A percentile compares a stretch with the other conserved stretches of the same genome.
Conservation (phyloP, 2,888 invertebrate species). For the Synanthedon vespiformis region DNA sequence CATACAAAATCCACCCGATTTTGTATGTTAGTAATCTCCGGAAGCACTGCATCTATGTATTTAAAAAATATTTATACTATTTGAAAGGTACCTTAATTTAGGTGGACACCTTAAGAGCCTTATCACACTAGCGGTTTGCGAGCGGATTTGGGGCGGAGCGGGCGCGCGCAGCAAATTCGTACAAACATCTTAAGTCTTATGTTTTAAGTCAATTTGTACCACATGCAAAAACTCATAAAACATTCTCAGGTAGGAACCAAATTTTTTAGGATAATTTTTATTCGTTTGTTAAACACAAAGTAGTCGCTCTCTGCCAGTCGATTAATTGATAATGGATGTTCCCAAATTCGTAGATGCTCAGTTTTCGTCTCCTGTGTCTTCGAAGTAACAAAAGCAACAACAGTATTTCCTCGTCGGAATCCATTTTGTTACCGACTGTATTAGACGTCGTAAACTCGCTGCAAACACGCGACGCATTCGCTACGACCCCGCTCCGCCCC, state of each 20-base stretch:
- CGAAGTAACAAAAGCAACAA: background rate
- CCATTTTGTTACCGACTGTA: constrained; percentile 1
- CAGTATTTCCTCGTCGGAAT: constrained; percentile 1
- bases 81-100: too few relatives aligned
- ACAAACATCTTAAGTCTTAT: background rate
- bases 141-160: too few relatives aligned
- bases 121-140: too few relatives aligned
- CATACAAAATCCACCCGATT: too few relatives aligned
- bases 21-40: too few relatives aligned
- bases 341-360: constrained; percentile 3
- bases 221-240: constrained; percentile 1
- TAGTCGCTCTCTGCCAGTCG: background rate
- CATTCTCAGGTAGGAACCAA: constrained; percentile 1
- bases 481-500: too few relatives aligned
- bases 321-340: background rate
- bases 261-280: background rate
- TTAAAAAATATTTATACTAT: too few relatives aligned
- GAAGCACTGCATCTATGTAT: too few relatives aligned
- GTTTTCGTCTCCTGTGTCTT: constrained; percentile 3
- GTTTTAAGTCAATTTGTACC: constrained; percentile 1
- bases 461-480: background rate
- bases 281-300: background rate
- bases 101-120: too few relatives aligned
- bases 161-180: too few relatives aligned
- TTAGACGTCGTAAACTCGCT: background rate